These are phyloP conservation scores for Chymomyza procnemis DNA, from an alignment of 2,888 invertebrate genomes.

Conservation along the genomic window DNA sequence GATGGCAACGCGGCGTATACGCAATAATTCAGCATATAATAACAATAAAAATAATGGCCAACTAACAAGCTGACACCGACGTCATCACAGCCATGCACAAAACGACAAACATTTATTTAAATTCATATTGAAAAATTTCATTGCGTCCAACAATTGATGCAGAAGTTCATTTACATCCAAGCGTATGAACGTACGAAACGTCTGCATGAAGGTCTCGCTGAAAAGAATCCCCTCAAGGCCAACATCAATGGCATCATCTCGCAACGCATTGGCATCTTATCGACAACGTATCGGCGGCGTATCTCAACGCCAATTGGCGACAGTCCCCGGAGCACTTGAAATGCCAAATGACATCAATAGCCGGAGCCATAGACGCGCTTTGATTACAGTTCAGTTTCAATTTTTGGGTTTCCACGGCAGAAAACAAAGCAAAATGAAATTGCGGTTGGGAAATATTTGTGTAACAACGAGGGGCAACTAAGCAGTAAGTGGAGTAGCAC, in stretches of 20 bases:
- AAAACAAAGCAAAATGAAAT: conserved; percentile 49
- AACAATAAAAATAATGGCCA: conserved; percentile 6
- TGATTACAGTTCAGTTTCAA: conserved; percentile 71
- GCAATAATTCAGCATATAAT: background rate
- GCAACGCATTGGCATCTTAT: background rate
- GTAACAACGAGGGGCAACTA: background rate
- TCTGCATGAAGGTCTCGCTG: background rate
- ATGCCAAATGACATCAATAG: conserved; percentile 61
- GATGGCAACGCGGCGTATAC: conserved; percentile 9
- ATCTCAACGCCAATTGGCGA: background rate
- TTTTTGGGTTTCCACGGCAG: conserved; percentile 37
- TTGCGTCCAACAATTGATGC: conserved; percentile 56
- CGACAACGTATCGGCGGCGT: background rate
- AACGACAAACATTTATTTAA: conserved; percentile 37
- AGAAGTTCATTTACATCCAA: conserved; percentile 63
- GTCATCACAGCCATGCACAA: background rate
- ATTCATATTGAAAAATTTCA: conserved; percentile 63
- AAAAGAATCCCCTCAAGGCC: background rate
- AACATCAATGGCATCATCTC: background rate
- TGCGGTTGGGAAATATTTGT: conserved; percentile 32
- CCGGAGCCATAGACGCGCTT: conserved; percentile 39
- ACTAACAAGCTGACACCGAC: background rate
- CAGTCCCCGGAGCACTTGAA: background rate
- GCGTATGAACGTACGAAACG: background rate
- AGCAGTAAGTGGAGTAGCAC: too few relatives aligned